Evolutionary conservation across 2,113 vertebrate genomes (phyloP).

Genomic region (Sinocyclocheilus rhinocerous): DNA sequence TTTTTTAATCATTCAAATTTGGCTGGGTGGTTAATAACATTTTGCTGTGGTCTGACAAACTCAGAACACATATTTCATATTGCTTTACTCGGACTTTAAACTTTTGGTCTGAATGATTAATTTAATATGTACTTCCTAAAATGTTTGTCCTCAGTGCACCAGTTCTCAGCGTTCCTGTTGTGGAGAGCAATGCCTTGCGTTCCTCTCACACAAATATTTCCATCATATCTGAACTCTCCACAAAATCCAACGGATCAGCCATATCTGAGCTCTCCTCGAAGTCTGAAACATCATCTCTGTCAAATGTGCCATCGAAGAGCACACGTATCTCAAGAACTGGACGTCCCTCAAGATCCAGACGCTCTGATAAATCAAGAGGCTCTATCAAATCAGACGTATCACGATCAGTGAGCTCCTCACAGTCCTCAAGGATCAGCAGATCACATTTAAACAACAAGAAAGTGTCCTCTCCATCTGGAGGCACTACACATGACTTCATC

Average conservation of each 20-base stretch:
- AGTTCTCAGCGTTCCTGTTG: constrained; percentile 14
- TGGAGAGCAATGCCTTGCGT: not conserved
- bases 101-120: not conserved
- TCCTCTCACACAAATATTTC: constrained; percentile 66
- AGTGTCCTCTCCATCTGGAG: constrained; percentile 55
- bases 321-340: constrained; percentile 4
- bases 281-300: constrained; percentile 47
- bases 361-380: not conserved
- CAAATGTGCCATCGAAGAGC: constrained; percentile 44
- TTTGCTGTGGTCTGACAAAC: no score
- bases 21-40: no score
- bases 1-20: no score
- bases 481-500: constrained; percentile 36
- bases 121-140: not conserved
- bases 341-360: not conserved
- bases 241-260: constrained; percentile 56
- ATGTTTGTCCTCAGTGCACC: not conserved
- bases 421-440: constrained; percentile 51
- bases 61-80: no score
- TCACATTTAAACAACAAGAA: constrained; percentile 36
- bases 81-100: no score
- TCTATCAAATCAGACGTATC: constrained; percentile 13
- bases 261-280: constrained; percentile 56
- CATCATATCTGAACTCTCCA: constrained; percentile 66
- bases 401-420: constrained; percentile 48